Evolutionary conservation across 2,797 vertebrate genomes (phyloP).

Genomic region (Lacerta viridis): DNA sequence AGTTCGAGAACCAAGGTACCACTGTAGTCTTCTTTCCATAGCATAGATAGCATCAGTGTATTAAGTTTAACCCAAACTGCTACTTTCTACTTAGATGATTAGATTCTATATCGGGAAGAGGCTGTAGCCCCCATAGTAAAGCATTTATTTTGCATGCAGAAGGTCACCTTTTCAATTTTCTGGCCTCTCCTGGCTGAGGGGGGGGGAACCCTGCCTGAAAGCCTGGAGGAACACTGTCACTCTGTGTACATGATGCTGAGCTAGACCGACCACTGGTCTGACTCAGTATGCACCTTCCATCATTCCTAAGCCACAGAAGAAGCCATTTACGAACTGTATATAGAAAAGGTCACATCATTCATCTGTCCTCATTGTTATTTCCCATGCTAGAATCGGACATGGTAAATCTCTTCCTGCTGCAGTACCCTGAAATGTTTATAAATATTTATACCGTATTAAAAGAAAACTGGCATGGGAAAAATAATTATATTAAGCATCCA

Average conservation of each 20-base stretch:
- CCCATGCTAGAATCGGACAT: constrained; percentile 1
- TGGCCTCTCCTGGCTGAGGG: too few species aligned
- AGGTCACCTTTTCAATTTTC: too few species aligned
- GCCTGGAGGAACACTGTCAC: too few species aligned
- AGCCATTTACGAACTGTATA: constrained; percentile 4
- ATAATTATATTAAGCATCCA: constrained; percentile 26
- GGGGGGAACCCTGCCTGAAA: too few species aligned
- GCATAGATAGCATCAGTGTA: background rate
- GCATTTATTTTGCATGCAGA: too few species aligned
- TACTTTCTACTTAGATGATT: background rate
- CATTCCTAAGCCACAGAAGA: background rate
- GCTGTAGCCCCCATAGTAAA: too few species aligned
- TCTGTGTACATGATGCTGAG: too few species aligned
- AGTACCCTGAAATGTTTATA: constrained; percentile 20
- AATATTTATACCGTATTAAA: constrained; percentile 32
- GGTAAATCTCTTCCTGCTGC: constrained; percentile 15
- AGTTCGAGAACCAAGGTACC: too few species aligned
- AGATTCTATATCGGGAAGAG: too few species aligned
- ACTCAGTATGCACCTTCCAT: too few species aligned
- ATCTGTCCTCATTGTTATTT: constrained; percentile 8
- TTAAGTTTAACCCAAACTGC: background rate
- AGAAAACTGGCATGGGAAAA: constrained; percentile 6
- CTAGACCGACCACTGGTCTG: too few species aligned
- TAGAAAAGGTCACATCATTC: constrained; percentile 19
- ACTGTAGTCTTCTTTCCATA: background rate